Base-by-base conservation (phyloP, 2,888 invertebrate genomes). In the Eupithecia vulgata region DNA sequence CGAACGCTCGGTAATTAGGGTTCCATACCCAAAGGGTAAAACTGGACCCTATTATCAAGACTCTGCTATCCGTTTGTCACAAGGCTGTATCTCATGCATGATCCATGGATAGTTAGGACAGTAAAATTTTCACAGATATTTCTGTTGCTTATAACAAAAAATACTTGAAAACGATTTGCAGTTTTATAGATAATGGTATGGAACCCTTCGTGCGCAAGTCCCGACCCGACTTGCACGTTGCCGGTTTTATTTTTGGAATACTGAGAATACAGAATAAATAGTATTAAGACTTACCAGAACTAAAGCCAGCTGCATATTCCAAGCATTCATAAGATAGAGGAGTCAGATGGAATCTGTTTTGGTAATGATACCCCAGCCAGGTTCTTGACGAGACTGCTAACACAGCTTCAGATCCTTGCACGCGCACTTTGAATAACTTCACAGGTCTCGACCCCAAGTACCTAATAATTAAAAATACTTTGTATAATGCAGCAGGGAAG, bases 331-430 rank as follows among this genome's bases (percentile, higher is more conserved):
- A 99, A 0, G 99, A 99, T 0, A 99, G 91, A 0, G 99, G 99
- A 0, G 99, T 99, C 66, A 99, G 94, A 90, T 99, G 99, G 85
- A 98, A 98, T 70, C 98, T 95, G 91, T 98, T 99, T 90, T 99
- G 99, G 90, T 99, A 99, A 85, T 98, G 98, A 88, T 99, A 99
- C 85, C 99, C 99, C 35, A 99, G 95, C 99, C 99, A 99, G 0
- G 99, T 98, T 80, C 99, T 95, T 80, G 99, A 99, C 0, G 99
- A 99, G 96, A 99, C 99, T 0, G 99, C 99, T 45, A 99, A 92
- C 0, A 99, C 99, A 1, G 99, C 99, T 90, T 99, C 99, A 13
- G 98, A 97, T 17, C 98, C 98, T 87, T 99, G 99, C 96, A 99
- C 99, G 78, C 96, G 95, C 72, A 99, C 99, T 86, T 98, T 96